Base-by-base conservation (phyloP, 2,797 vertebrate genomes). In the Hydrolagus colliei region DNA sequence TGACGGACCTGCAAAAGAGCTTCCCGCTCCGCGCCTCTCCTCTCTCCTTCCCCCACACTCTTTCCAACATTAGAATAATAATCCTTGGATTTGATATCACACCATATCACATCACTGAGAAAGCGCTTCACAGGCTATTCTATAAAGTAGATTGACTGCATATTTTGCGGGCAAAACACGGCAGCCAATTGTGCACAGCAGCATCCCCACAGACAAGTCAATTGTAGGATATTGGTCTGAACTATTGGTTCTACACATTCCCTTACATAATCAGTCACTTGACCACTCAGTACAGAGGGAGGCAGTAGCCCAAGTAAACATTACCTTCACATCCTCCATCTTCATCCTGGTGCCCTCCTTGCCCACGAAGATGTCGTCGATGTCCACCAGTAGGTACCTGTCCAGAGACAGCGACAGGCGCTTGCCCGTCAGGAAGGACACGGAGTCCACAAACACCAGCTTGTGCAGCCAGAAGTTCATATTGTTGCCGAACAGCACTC, bases 291-390 rank as follows among this genome's bases (percentile, higher is more conserved):
- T 12, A 87, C 14, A 76, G 9, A 61, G 13, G 9, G 68, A 67
- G 6, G 62, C 16, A 82, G 1, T 68, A 18, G 9, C 32, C 20
- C 67, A 0, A 52, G 2, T 6, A 6, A 11, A 73, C 68, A 77
- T 0, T 91, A 98, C 98, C 97, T 99, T 98, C 72, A 99, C 98
- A 0, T 99, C 98, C 35, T 96, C 95, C 90, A 98, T 97, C 88
- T 98, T 98, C 98, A 99, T 99, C 88, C 98, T 95, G 0, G 98
- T 99, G 88, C 98, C 97, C 89, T 99, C 98, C 88, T 99, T 99
- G 90, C 98, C 98, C 87, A 99, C 98, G 61, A 99, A 99, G 91
- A 99, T 99, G 93, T 99, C 98, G 0, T 99, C 98, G 0, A 99
- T 96, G 89, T 99, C 98, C 90, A 99, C 98, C 86, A 99, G 93